Base-by-base conservation (phyloP, 2,888 invertebrate species). In the Tortricodes alternella region DNA sequence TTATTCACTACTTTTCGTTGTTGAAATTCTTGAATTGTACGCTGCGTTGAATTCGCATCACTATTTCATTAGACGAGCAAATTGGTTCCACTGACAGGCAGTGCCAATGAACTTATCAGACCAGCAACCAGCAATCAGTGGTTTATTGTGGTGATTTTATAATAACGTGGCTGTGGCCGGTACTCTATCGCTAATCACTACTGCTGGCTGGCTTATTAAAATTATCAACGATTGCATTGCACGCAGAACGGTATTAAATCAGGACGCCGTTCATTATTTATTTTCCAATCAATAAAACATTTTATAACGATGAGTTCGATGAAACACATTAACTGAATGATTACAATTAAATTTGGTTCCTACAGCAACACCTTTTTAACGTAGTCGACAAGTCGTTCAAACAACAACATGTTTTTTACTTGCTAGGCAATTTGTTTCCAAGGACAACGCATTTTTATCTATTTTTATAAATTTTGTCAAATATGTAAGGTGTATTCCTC, bases 31-130 rank as follows among this genome's bases (percentile, higher is more conserved):
- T 49, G 18, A 57, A 62, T 49, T 46, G 34, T 53, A 53, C 48
- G 59, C 46, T 35, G 55, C 43, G 62, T 23, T 50, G 64, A 62
- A 56, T 58, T 58, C 35, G 38, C 53, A 24, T 55, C 38, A 63
- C 58, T 67, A 66, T 68, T 66, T 66, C 62, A 65, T 64, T 67
- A 65, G 55, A 58, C 52, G 60, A 60, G 60, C 38, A 41, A 53
- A 53, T 53, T 53, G 53, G 53, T 53, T 53, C 53, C 46, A 53
- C 18, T 53, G 34, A 39, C 23, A 34, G 53, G 39, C 55, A 64
- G 68, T 73, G 79, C 79, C 82, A 83, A 77, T 75, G 78, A 80
- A 78, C 85, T 75, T 76, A 78, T 73, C 73, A 74, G 68, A 71
- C 66, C 67, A 66, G 60, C 62, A 66, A 74, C 65, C 70, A 65